Evolutionary conservation across 2,113 vertebrate genomes (phyloP), one percentile per base, ranked within the genome.

Genomic region (Eclectus roratus): DNA sequence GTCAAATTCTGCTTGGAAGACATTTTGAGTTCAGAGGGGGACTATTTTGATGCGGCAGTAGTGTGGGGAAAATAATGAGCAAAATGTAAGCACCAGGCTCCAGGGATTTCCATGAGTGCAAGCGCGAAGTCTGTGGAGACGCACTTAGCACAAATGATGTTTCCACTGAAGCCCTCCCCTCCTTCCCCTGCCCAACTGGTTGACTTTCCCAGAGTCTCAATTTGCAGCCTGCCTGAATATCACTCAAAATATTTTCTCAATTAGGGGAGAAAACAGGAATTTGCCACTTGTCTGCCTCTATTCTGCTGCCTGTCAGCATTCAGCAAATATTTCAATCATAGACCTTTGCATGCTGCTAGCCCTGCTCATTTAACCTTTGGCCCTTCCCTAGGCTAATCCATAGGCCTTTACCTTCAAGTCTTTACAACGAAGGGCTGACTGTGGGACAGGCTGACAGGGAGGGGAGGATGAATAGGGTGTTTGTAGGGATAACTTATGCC

Each of bases 251-350:
- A 98, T 98, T 98, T 98, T 97, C 97, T 98, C 97, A 98, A 96
- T 98, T 97, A 97, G 92, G 92, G 89, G 50, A 97, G 97, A 98
- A 98, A 98, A 97, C 95, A 97, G 93, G 97, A 98, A 98, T 98
- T 98, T 98, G 95, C 97, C 97, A 98, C 97, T 98, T 98, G 97
- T 98, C 97, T 97, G 98, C 97, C 96, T 97, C 97, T 96, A 97
- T 98, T 98, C 97, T 98, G 95, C 52, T 95, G 96, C 95, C 97
- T 98, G 97, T 98, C 98, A 98, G 90, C 93, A 95, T 97, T 97
- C 97, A 96, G 94, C 97, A 98, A 97, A 98, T 98, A 98, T 97
- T 98, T 98, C 97, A 98, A 94, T 97, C 89, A 4, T 53, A 83
- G 92, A 74, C 80, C 84, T 97, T 97, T 96, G 96, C 96, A 88